Evolutionary conservation across 2,888 invertebrate species (phyloP), one percentile per base, ranked within the genome.

Genomic region (Orgyia antiqua): DNA sequence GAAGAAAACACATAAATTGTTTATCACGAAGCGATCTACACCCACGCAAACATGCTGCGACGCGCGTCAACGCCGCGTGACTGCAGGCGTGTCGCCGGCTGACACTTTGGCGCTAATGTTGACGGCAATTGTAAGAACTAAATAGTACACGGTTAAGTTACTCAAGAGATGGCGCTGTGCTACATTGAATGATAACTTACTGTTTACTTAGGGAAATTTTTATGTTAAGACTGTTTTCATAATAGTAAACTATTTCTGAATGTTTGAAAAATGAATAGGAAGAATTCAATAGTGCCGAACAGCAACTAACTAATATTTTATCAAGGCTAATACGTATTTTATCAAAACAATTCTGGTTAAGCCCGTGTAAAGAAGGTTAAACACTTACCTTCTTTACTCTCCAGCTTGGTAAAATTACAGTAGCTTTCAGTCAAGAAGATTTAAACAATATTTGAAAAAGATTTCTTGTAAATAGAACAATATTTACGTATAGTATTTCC

Each of bases 11-110:
- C 58, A 62, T 49, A 57, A 65, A 71, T 66, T 69, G 72, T 75
- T 78, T 72, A 78, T 74, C 79, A 69, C 70, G 61, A 52, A 61
- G 72, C 77, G 73, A 77, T 78, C 66, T 79, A 82, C 79, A 73
- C 79, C 76, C 69, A 73, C 76, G 68, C 77, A 74, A 71, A 62
- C 76, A 80, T 76, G 74, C 68, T 75, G 68, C 74, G 68, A 74
- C 82, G 79, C 82, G 78, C 77, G 76, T 73, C 79, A 82, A 80
- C 83, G 83, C 82, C 80, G 83, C 83, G 80, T 83, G 83, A 82
- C 84, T 86, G 80, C 77, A 75, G 75, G 75, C 76, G 78, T 76
- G 76, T 69, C 73, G 73, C 62, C 71, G 75, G 66, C 58, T 80
- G 79, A 78, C 77, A 80, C 71, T 68, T 76, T 58, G 74, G 79